Percentiles rank a stretch among this genome's conserved stretches.
Evolutionary conservation across 2,888 invertebrate genomes (phyloP).

Genomic region (Dascillus cervinus): DNA sequence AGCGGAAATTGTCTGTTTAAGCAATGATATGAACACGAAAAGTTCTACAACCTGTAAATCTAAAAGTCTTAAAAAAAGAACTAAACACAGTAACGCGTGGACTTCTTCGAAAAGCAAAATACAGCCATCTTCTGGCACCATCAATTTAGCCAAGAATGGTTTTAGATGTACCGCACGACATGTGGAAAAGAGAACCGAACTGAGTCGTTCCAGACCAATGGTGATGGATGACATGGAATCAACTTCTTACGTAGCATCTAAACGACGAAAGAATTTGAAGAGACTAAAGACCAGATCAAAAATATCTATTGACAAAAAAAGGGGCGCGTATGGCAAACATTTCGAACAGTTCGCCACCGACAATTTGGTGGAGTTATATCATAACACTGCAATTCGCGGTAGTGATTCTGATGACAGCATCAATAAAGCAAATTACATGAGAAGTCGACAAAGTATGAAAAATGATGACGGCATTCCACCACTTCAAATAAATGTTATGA

Average conservation of each 20-base stretch:
- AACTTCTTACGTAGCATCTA: conserved; percentile 8
- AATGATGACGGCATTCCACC: conserved; percentile 6
- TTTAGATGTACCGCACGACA: conserved; percentile 18
- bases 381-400: conserved; percentile 34
- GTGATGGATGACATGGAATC: conserved; percentile 12
- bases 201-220: conserved; percentile 8
- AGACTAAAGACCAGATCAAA: conserved; percentile 6
- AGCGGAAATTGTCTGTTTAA: too few relatives aligned
- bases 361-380: conserved; percentile 39
- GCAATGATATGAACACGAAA: too few relatives aligned
- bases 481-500: not conserved
- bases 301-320: conserved; percentile 4
- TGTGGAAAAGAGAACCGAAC: conserved; percentile 15
- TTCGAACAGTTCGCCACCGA: conserved; percentile 5
- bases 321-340: not conserved
- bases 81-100: conserved; percentile 7
- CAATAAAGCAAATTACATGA: conserved; percentile 1
- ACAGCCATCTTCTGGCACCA: conserved; percentile 14
- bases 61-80: conserved; percentile 3
- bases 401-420: conserved; percentile 35
- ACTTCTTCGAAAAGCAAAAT: conserved; percentile 5
- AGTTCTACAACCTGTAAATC: too few relatives aligned
- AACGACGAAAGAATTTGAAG: conserved; percentile 11
- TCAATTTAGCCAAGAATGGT: conserved; percentile 13
- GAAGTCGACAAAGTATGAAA: conserved; percentile 3